Base-by-base conservation (phyloP, 2,797 vertebrate species). In the Falco biarmicus region DNA sequence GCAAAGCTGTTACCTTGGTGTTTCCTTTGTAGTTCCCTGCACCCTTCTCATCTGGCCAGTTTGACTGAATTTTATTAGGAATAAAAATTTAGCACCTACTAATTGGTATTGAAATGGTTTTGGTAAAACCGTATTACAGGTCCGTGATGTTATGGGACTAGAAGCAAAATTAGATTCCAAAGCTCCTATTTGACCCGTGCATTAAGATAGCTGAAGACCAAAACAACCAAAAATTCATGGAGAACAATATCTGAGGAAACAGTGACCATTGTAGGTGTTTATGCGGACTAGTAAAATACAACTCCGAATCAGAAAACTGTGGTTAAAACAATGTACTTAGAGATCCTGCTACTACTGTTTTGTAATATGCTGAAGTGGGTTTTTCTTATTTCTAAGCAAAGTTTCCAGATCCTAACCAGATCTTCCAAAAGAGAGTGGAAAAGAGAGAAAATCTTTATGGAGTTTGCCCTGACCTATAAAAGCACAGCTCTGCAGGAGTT, bases 401-500 rank as follows among this genome's bases (percentile, higher is more conserved):
- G 47, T 92, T 92, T 79, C 82, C 85, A 54, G 41, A 79, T 95
- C 70, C 84, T 85, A 68, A 93, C 79, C 70, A 85, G 80, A 90
- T 86, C 73, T 93, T 93, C 75, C 92, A 68, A 90, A 93, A 84
- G 79, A 79, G 48, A 86, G 53, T 53, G 68, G 92, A 87, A 91
- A 77, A 82, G 85, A 84, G 76, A 95, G 92, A 96, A 91, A 94
- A 95, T 92, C 95, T 94, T 95, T 87, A 69, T 1, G 61, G 92
- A 91, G 74, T 93, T 96, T 94, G 69, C 92, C 84, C 89, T 96
- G 96, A 96, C 94, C 96, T 95, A 75, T 93, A 93, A 96, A 96
- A 95, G 91, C 91, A 87, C 53, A 0, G 3, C 94, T 92, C 96
- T 87, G 95, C 96, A 95, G 97, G 95, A 96, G 90, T 95, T 96